Conservation (phyloP, 1,140 invertebrate genomes). For the Macrosteles quadrilineatus region DNA sequence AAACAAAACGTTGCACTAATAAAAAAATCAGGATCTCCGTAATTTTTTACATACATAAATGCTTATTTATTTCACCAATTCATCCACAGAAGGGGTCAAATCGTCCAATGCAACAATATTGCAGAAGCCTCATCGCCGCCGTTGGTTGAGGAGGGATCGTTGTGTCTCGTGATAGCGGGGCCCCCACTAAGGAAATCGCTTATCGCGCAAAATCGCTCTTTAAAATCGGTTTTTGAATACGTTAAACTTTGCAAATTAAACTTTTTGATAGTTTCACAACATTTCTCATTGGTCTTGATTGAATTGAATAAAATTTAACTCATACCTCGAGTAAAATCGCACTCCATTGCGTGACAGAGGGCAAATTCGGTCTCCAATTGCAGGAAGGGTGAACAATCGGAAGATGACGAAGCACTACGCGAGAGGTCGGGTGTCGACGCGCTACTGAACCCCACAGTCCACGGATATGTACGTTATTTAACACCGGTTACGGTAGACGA, state of each 20-base stretch:
- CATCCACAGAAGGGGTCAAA: background rate
- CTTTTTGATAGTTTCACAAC: too few relatives aligned
- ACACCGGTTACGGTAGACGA: constrained; percentile 7
- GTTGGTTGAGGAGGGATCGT: background rate
- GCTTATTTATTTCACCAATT: too few relatives aligned
- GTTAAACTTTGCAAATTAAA: too few relatives aligned
- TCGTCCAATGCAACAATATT: background rate
- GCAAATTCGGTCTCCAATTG: background rate
- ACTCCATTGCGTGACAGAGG: background rate
- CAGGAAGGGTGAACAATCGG: background rate
- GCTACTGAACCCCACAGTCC: background rate
- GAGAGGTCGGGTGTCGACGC: background rate
- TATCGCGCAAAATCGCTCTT: background rate
- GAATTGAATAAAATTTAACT: too few relatives aligned
- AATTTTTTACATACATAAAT: too few relatives aligned
- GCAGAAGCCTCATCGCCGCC: constrained; percentile 9
- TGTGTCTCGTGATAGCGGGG: constrained; percentile 6
- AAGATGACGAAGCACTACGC: background rate
- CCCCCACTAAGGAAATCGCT: background rate
- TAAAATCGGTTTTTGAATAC: background rate
- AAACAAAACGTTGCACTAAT: too few relatives aligned
- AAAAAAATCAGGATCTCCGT: too few relatives aligned
- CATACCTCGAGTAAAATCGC: too few relatives aligned
- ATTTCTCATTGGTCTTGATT: too few relatives aligned
- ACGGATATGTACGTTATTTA: background rate